phyloP scores from a whole-genome alignment of 35 echinoderm and acorn worm genomes.

The Acanthaster planci region DNA sequence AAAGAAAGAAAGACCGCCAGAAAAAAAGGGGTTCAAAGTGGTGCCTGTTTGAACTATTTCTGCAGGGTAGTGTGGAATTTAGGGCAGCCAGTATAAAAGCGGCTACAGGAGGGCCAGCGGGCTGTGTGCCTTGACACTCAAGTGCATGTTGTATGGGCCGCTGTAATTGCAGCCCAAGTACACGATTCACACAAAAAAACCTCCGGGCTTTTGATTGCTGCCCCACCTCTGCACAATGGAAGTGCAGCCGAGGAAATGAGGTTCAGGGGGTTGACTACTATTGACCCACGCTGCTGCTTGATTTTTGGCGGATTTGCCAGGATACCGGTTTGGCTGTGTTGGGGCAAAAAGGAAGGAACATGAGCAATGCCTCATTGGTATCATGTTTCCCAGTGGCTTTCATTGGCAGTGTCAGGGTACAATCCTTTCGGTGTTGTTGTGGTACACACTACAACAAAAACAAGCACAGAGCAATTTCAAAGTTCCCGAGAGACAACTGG shows the following conservation, averaged over 20 bases:
- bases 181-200: slow-evolving; percentile 10
- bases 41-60: not conserved
- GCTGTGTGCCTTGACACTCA: not conserved
- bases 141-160: not conserved
- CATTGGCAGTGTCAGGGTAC: too few relatives aligned
- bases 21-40: too few relatives aligned
- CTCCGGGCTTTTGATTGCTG: slow-evolving; percentile 8
- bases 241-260: slow-evolving; percentile 21
- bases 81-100: slow-evolving; percentile 14
- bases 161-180: slow-evolving; percentile 4
- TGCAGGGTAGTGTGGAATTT: slow-evolving; percentile 29
- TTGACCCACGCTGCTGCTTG: not conserved
- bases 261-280: not conserved
- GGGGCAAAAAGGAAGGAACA: too few relatives aligned
- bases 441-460: too few relatives aligned
- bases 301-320: too few relatives aligned
- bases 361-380: too few relatives aligned
- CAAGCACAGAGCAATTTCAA: too few relatives aligned
- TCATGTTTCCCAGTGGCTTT: too few relatives aligned
- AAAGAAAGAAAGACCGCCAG: too few relatives aligned
- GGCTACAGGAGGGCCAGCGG: not conserved
- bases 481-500: too few relatives aligned
- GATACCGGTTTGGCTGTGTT: too few relatives aligned
- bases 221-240: slow-evolving; percentile 28
- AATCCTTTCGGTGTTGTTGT: too few relatives aligned